A percentile compares a stretch with the other conserved stretches of the same genome.
These are phyloP conservation scores for Cancer borealis DNA, from an alignment of 2,888 invertebrate species.

Conservation along the genomic window DNA sequence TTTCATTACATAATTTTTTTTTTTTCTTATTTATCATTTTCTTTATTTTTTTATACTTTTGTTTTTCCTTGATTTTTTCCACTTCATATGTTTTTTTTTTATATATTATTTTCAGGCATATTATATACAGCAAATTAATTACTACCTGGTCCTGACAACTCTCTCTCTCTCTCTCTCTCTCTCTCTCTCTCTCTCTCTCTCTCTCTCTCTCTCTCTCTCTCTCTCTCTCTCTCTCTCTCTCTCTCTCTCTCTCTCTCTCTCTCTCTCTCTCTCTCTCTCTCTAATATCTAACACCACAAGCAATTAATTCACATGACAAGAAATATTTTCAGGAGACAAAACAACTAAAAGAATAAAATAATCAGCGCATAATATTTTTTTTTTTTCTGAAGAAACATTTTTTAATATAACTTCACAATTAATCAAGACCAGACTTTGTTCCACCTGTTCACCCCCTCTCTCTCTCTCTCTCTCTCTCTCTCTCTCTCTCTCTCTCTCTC, in stretches of 20 bases:
- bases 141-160: too few species aligned
- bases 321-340: too few species aligned
- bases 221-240: constrained; percentile 44
- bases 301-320: too few species aligned
- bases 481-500: constrained; percentile 45
- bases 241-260: constrained; percentile 44
- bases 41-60: background rate
- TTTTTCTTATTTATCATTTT: too few species aligned
- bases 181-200: constrained; percentile 40
- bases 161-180: constrained; percentile 40
- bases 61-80: background rate
- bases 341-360: too few species aligned
- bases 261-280: background rate
- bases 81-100: background rate
- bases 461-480: constrained; percentile 45
- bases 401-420: background rate
- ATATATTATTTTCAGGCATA: too few species aligned
- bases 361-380: too few species aligned
- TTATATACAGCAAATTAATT: too few species aligned
- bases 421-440: background rate
- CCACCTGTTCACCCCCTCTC: background rate
- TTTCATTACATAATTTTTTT: too few species aligned
- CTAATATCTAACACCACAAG: too few species aligned
- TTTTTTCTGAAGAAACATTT: background rate
- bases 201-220: constrained; percentile 42